Evolutionary conservation across 2,113 vertebrate genomes (phyloP).

Genomic region (Nicator chloris): DNA sequence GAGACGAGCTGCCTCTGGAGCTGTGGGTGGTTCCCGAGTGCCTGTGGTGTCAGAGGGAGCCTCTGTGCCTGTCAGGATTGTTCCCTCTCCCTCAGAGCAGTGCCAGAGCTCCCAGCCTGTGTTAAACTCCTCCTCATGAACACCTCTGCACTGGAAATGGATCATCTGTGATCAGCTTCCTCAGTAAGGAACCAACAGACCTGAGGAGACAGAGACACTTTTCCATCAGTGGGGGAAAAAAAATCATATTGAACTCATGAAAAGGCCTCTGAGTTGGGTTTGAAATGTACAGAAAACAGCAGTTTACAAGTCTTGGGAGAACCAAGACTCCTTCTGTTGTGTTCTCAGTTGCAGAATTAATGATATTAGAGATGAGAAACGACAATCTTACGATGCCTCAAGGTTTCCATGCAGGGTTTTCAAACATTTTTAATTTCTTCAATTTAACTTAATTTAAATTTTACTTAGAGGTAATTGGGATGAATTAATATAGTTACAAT

Average conservation of each 20-base stretch:
- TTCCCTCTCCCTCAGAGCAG: neutral
- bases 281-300: neutral
- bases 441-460: slow-evolving; percentile 82
- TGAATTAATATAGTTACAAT: slow-evolving; percentile 80
- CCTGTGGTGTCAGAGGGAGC: neutral
- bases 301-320: slow-evolving; percentile 12
- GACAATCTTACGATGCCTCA: slow-evolving; percentile 63
- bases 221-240: neutral
- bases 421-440: slow-evolving; percentile 79
- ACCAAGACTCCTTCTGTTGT: neutral
- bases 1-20: neutral
- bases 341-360: slow-evolving; percentile 19
- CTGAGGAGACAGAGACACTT: neutral
- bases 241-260: neutral
- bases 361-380: slow-evolving; percentile 49
- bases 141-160: neutral
- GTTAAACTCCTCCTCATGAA: neutral
- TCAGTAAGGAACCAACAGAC: neutral
- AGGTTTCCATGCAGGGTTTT: slow-evolving; percentile 69
- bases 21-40: neutral
- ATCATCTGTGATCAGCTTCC: neutral
- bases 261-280: neutral
- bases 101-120: neutral
- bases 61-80: neutral
- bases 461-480: slow-evolving; percentile 80